phyloP scores from a whole-genome alignment of 2,797 vertebrate species.

The Eurystomus glaucurus region DNA sequence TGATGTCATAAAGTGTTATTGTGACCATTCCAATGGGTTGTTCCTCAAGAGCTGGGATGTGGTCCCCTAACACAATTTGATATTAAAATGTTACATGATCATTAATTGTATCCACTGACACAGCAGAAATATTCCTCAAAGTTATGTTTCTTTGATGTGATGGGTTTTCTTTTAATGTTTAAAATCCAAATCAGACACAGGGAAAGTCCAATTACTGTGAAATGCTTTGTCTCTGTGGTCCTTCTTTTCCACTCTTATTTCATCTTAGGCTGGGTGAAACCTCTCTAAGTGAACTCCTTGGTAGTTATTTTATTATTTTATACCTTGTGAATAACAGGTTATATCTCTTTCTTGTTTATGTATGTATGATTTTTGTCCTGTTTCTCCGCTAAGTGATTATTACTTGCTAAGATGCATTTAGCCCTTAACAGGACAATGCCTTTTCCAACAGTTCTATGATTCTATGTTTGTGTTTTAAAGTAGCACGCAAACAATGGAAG shows the following conservation, averaged over 20 bases:
- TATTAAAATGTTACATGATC: slow-evolving; percentile 17
- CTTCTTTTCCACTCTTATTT: slow-evolving; percentile 40
- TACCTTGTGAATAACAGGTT: not conserved
- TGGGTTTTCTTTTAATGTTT: not conserved
- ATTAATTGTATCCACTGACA: slow-evolving; percentile 69
- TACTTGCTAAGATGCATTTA: not conserved
- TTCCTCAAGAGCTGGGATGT: not conserved
- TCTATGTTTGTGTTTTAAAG: not conserved
- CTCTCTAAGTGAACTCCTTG: not conserved
- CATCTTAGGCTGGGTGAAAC: slow-evolving; percentile 29
- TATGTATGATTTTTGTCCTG: not conserved
- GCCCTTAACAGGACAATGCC: not conserved
- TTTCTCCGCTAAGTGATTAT: not conserved
- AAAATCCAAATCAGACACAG: slow-evolving; percentile 26
- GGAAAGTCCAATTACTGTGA: slow-evolving; percentile 18
- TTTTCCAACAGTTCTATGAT: not conserved
- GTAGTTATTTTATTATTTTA: not conserved
- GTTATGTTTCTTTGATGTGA: slow-evolving; percentile 21
- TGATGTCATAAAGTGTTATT: slow-evolving; percentile 13
- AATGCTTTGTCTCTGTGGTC: slow-evolving; percentile 40
- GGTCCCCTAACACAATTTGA: not conserved
- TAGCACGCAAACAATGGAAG: not conserved
- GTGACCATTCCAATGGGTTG: slow-evolving; percentile 9
- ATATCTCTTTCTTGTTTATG: not conserved
- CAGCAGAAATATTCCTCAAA: slow-evolving; percentile 77